phyloP scores from a whole-genome alignment of 2,888 invertebrate species.

The Calliscelio sp. region DNA sequence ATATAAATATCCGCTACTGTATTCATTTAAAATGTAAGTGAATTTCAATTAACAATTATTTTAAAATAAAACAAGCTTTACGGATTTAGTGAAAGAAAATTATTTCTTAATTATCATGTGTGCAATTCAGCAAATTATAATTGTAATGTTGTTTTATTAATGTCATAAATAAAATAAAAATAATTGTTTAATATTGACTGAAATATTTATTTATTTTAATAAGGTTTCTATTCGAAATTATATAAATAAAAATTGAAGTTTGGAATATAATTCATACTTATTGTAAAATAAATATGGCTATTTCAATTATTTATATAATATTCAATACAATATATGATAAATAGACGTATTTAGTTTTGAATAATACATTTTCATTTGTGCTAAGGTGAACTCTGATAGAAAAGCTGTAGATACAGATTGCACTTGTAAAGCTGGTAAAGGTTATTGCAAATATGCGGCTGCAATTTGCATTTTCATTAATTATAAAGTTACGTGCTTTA shows the following conservation, averaged over 20 bases:
- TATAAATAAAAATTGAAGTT: neutral
- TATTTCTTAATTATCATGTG: no score
- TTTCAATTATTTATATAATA: no score
- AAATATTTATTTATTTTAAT: neutral
- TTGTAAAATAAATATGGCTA: no score
- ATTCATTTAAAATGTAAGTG: no score
- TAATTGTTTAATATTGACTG: no score
- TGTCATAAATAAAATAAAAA: no score
- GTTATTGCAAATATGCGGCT: conserved; percentile 27
- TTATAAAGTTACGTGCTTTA: conserved; percentile 6
- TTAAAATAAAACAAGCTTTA: no score
- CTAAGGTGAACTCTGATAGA: neutral
- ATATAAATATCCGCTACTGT: neutral
- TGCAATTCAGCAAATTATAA: no score
- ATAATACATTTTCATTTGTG: neutral
- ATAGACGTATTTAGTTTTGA: neutral
- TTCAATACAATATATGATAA: neutral
- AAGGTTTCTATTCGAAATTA: neutral
- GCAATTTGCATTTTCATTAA: conserved; percentile 21
- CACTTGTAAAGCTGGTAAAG: conserved; percentile 26
- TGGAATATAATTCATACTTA: neutral
- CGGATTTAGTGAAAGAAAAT: no score
- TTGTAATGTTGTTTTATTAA: no score
- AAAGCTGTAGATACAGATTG: conserved; percentile 9
- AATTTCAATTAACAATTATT: no score